Evolutionary conservation across 2,113 vertebrate genomes (phyloP), one percentile per base, ranked within the genome.

Genomic region (Caranx ignobilis): DNA sequence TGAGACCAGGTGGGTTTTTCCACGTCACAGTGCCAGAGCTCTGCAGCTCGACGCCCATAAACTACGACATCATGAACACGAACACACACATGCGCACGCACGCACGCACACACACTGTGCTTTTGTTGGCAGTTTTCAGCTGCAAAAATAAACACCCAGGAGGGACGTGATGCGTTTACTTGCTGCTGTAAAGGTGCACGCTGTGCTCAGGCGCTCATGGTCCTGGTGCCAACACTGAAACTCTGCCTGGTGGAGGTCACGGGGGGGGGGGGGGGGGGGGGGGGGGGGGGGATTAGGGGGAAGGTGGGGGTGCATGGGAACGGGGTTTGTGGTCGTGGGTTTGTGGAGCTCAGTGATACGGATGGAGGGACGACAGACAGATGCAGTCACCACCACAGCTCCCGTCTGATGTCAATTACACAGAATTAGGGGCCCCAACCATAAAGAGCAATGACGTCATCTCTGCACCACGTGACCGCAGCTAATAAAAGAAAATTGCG

Each of bases 381-480:
- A 77, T 32, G 79, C 65, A 75, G 64, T 48, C 69, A 71, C 88
- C 69, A 71, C 88, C 83, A 15, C 82, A 81, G 86, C 91, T 92
- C 79, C 90, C 64, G 88, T 86, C 89, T 91, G 89, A 87, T 85
- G 80, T 81, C 45, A 90, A 89, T 89, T 88, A 88, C 75, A 66
- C 57, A 87, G 71, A 88, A 87, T 92, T 86, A 87, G 84, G 85
- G 83, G 74, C 79, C 85, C 79, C 31, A 1, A 21, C 73, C 37
- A 69, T 87, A 77, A 92, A 82, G 77, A 79, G 79, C 6, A 89
- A 89, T 93, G 92, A 93, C 91, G 87, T 93, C 92, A 91, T 47
- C 50, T 70, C 63, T 21, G 79, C 82, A 35, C 83, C 65, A 68
- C 55, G 68, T 79, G 90, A 87, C 59, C 88, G 75, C 77, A 74